These are phyloP conservation scores for Rhinella marina DNA, from an alignment of 2,797 vertebrate species.

Conservation along the genomic window DNA sequence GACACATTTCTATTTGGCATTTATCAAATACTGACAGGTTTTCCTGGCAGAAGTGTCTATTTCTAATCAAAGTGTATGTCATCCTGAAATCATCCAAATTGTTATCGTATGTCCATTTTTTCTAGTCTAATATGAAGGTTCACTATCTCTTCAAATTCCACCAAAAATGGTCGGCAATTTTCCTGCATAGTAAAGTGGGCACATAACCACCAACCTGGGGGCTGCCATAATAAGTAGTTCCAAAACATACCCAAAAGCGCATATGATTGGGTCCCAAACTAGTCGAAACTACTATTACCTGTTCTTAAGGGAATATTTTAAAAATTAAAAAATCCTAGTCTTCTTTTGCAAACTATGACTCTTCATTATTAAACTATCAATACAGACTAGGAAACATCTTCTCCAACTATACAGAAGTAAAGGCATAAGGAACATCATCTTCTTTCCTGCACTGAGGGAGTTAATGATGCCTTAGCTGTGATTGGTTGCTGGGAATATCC, in stretches of 20 bases:
- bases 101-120: no score
- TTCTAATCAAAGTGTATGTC: not conserved
- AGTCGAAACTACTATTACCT: not conserved
- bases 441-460: constrained; percentile 9
- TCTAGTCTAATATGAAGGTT: not conserved
- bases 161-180: not conserved
- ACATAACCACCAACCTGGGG: not conserved
- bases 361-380: not conserved
- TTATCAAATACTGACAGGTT: no score
- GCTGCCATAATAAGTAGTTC: not conserved
- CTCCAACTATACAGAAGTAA: not conserved
- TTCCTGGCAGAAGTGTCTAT: not conserved
- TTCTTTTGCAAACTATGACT: not conserved
- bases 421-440: no score
- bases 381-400: not conserved
- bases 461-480: constrained; percentile 20
- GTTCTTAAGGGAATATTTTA: no score
- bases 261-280: not conserved
- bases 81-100: no score
- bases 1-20: no score
- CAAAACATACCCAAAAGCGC: not conserved
- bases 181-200: not conserved
- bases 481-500: constrained; percentile 41
- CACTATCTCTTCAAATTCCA: not conserved
- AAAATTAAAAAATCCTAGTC: not conserved